phyloP scores from a whole-genome alignment of 2,888 invertebrate genomes.

The Tetheella fluctuosa region DNA sequence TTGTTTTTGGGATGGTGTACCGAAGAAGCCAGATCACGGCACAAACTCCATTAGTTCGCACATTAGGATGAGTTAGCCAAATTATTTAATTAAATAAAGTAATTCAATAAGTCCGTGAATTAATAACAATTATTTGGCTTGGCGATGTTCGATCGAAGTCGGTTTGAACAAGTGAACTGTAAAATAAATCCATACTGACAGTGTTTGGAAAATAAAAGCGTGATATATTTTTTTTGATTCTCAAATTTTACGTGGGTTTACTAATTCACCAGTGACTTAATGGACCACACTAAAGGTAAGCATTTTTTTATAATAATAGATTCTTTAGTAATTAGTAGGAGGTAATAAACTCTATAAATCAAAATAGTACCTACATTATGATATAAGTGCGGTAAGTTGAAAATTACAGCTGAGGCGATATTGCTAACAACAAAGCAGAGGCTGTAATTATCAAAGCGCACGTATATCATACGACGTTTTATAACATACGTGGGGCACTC shows the following conservation, averaged over 20 bases:
- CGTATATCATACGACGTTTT: too few relatives aligned
- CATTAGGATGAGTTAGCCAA: slow-evolving; percentile 81
- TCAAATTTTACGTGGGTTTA: slow-evolving; percentile 26
- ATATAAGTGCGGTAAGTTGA: too few relatives aligned
- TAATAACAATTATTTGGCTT: slow-evolving; percentile 75
- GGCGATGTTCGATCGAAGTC: slow-evolving; percentile 58
- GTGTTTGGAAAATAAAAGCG: slow-evolving; percentile 42
- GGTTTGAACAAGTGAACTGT: slow-evolving; percentile 52
- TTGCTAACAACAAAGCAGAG: too few relatives aligned
- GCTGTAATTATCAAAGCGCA: too few relatives aligned
- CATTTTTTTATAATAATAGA: slow-evolving; percentile 12
- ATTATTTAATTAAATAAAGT: slow-evolving; percentile 82
- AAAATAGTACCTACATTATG: too few relatives aligned
- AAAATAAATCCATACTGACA: slow-evolving; percentile 66
- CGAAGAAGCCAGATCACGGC: slow-evolving; percentile 74
- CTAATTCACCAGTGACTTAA: slow-evolving; percentile 30
- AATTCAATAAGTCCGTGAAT: slow-evolving; percentile 81
- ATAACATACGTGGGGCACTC: too few relatives aligned
- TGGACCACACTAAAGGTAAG: slow-evolving; percentile 77
- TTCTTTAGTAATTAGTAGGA: too few relatives aligned
- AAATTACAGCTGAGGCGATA: too few relatives aligned
- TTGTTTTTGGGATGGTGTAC: slow-evolving; percentile 56
- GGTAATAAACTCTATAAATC: too few relatives aligned
- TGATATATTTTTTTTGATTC: slow-evolving; percentile 29
- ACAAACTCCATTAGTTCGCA: slow-evolving; percentile 82